Evolutionary conservation across 2,888 invertebrate species (phyloP).

Genomic region (Creontiades dilutus): DNA sequence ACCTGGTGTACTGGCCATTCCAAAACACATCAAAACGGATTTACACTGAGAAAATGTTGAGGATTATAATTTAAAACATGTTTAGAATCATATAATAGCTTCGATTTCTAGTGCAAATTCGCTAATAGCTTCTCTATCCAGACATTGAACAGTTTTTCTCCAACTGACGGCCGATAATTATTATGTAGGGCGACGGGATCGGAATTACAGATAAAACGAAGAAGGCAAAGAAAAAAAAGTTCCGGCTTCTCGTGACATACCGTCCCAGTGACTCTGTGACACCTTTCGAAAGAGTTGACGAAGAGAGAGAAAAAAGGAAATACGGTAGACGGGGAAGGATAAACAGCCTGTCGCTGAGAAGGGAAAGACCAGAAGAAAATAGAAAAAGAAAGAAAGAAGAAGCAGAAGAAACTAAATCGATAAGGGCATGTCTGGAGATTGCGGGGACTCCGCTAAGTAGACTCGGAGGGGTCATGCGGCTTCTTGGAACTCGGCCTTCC

Average conservation of each 20-base stretch:
- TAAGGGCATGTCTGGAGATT: constrained; percentile 31
- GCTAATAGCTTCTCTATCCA: too few relatives aligned
- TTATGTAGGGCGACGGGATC: neutral
- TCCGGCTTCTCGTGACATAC: constrained; percentile 62
- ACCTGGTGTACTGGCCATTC: too few relatives aligned
- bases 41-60: too few relatives aligned
- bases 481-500: constrained; percentile 34
- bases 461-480: constrained; percentile 13
- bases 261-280: constrained; percentile 64
- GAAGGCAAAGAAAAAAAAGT: constrained; percentile 47
- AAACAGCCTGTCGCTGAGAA: constrained; percentile 1
- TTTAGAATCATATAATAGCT: too few relatives aligned
- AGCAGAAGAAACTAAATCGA: neutral
- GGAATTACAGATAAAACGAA: neutral
- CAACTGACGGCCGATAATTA: neutral
- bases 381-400: neutral
- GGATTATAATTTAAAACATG: too few relatives aligned
- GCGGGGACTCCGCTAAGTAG: neutral
- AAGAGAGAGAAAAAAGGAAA: neutral
- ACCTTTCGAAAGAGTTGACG: constrained; percentile 23
- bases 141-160: too few relatives aligned
- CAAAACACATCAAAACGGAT: too few relatives aligned
- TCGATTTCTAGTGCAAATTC: too few relatives aligned
- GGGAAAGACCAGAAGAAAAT: constrained; percentile 24
- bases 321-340: neutral